Evolutionary conservation across 2,888 invertebrate genomes (phyloP), one percentile per base, ranked within the genome.

Genomic region (Leuctra nigra): DNA sequence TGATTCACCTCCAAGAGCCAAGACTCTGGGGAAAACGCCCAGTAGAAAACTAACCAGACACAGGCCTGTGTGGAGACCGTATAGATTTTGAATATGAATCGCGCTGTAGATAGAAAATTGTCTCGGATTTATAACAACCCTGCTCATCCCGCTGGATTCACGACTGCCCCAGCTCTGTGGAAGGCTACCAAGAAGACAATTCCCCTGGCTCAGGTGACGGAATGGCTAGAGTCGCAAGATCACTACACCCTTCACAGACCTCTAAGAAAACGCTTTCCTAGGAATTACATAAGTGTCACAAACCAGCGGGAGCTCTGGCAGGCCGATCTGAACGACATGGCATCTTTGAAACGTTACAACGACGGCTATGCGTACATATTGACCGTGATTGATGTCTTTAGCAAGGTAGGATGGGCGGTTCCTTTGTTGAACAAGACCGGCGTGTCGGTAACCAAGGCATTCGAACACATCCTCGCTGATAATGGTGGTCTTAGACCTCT

Each of bases 251-350:
- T 57, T 2, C 61, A 64, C 36, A 41, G 56, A 20, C 47, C 56
- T 1, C 18, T 57, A 25, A 11, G 57, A 23, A 39, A 53, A 24
- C 53, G 57, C 38, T 62, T 61, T 55, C 54, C 44, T 22, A 29
- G 61, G 35, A 35, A 56, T 9, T 47, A 25, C 2, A 61, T 61
- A 38, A 50, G 57, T 16, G 56, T 61, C 0, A 47, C 29, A 11
- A 62, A 63, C 36, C 59, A 63, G 2, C 62, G 62, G 38, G 61
- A 62, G 35, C 20, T 59, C 0, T 63, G 61, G 61, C 59, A 63
- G 25, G 14, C 22, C 0, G 61, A 39, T 55, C 24, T 54, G 14
- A 56, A 53, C 41, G 55, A 33, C 16, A 36, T 36, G 36, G n/a
- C 4, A 36, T 36, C 36, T 14, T 16, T 23, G 22, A 9, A 50